Evolutionary conservation across 2,113 vertebrate genomes (phyloP), one percentile per base, ranked within the genome.

Genomic region (Marmota flaviventris): DNA sequence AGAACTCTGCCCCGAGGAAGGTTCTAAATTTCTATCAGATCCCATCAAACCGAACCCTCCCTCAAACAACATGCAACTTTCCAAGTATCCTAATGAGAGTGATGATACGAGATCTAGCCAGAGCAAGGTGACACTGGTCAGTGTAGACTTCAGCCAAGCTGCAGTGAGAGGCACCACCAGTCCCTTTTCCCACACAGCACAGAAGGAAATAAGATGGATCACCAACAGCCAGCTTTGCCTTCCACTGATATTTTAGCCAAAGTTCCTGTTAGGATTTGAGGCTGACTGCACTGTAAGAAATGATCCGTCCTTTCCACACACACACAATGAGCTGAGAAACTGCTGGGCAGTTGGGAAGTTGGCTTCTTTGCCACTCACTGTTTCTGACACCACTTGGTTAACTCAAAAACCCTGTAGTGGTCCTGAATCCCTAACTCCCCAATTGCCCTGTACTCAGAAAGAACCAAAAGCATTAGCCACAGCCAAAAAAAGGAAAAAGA

Each of bases 401-500:
- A 81, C 91, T 94, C 82, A 83, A 85, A 97, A 83, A 58, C 58
- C 20, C 85, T 42, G 20, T 42, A 95, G 92, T 65, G 94, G 69
- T 53, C 93, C 92, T 0, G 5, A 94, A 84, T 77, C 78, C 84
- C 76, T 70, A 91, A 73, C 67, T 90, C 77, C 75, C 93, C 89
- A 56, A 69, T 10, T 84, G 96, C 89, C 81, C 88, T 39, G 53
- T 22, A 27, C 83, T 96, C 93, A 97, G 73, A 95, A 94, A 97
- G 67, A 94, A 96, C 93, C 95, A 56, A 86, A 91, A 96, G 89
- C 79, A 53, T 88, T 72, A 85, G 94, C 32, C 2, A 0, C 95
- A 97, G 96, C 95, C 96, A 76, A 77, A 77, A 67, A 39, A 65
- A 27, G 37, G 61, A 85, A 93, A 79, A 77, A 95, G 96, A 90